phyloP scores from a whole-genome alignment of 1,140 invertebrate species.

The Halictus rubicundus region DNA sequence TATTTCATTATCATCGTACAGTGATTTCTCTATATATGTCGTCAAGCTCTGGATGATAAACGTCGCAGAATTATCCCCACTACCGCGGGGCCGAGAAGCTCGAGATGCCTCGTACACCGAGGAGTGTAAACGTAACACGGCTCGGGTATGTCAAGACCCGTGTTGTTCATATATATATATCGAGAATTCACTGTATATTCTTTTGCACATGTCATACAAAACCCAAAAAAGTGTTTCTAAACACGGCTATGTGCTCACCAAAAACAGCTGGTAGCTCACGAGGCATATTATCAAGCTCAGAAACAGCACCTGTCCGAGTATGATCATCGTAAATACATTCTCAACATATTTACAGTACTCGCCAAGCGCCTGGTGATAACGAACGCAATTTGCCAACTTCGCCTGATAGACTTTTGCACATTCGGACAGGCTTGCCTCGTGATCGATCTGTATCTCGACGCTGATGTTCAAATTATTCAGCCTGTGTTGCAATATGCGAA shows the following conservation, averaged over 20 bases:
- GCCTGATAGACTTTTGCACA: neutral
- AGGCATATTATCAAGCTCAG: constrained; percentile 53
- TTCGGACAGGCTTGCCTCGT: neutral
- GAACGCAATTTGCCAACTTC: constrained; percentile 41
- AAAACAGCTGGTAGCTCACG: constrained; percentile 47
- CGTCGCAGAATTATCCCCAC: no score
- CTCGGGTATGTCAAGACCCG: no score
- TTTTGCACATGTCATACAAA: no score
- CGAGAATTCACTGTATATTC: no score
- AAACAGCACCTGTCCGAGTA: constrained; percentile 48
- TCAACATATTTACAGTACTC: constrained; percentile 40
- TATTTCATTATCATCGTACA: neutral
- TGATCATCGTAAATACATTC: constrained; percentile 33
- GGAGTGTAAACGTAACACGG: no score
- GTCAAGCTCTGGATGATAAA: no score
- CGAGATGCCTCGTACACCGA: no score
- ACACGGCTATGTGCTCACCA: constrained; percentile 42
- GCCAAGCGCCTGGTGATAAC: constrained; percentile 38
- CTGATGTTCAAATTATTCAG: constrained; percentile 1
- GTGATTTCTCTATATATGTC: no score
- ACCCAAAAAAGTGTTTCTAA: neutral
- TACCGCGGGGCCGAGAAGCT: no score
- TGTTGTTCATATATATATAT: no score
- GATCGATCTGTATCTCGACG: no score
- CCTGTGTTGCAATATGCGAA: constrained; percentile 55